Conservation (phyloP, 2,113 vertebrate species). For the Hassar affinis region DNA sequence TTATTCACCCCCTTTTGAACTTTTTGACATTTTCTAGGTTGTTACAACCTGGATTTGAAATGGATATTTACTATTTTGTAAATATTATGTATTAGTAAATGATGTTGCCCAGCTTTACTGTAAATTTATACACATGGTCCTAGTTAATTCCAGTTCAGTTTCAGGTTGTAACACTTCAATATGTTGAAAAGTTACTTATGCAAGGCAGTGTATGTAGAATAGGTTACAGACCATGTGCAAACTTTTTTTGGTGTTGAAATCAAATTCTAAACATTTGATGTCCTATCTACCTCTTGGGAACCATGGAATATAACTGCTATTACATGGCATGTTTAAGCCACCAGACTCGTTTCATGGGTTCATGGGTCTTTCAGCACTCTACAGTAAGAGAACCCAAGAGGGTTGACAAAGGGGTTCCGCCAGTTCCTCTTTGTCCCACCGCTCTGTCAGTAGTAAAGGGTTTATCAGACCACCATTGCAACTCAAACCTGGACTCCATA, state of each 20-base stretch:
- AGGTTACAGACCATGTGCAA: neutral
- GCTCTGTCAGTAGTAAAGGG: conserved; percentile 34
- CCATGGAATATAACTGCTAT: neutral
- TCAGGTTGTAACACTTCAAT: neutral
- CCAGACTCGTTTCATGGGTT: neutral
- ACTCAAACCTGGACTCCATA: conserved; percentile 54
- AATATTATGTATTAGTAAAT: neutral
- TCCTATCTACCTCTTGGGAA: neutral
- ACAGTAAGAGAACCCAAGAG: conserved; percentile 31
- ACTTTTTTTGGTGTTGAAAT: neutral
- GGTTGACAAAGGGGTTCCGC: conserved; percentile 66
- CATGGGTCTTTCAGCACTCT: conserved; percentile 9
- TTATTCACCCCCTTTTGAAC: neutral
- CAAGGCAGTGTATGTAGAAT: neutral
- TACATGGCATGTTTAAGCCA: neutral
- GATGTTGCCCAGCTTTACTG: neutral
- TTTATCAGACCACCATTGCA: conserved; percentile 66
- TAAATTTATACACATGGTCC: neutral
- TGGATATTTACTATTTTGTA: neutral
- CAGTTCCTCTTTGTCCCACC: conserved; percentile 2
- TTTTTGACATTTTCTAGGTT: neutral
- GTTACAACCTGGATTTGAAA: neutral
- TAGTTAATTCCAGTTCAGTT: neutral
- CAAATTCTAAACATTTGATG: neutral
- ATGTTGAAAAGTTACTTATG: neutral